Evolutionary conservation across 1,140 invertebrate genomes (phyloP).

Genomic region (Drosophila nigrodunni): DNA sequence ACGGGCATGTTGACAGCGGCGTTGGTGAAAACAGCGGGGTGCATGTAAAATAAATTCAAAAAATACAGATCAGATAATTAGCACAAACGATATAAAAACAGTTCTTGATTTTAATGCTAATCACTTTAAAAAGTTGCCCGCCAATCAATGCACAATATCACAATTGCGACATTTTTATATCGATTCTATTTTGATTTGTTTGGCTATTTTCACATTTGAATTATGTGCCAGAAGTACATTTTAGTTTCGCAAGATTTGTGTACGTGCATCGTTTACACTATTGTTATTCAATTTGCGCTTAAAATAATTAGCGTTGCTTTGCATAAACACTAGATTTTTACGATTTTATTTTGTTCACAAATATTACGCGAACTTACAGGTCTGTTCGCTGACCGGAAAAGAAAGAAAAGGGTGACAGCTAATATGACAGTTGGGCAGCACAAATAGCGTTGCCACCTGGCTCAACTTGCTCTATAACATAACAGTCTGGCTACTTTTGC

Average conservation of each 20-base stretch:
- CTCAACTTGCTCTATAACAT: background rate
- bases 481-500: constrained; percentile 1
- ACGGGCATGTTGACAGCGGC: constrained; percentile 1
- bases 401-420: constrained; percentile 76
- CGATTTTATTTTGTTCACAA: constrained; percentile 54
- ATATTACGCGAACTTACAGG: constrained; percentile 70
- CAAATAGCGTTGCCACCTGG: constrained; percentile 1
- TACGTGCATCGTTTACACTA: constrained; percentile 7
- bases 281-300: constrained; percentile 20
- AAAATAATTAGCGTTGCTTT: constrained; percentile 23
- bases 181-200: constrained; percentile 40
- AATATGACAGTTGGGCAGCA: constrained; percentile 25
- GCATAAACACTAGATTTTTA: constrained; percentile 41
- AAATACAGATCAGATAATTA: constrained; percentile 33
- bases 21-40: constrained; percentile 4
- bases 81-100: constrained; percentile 15
- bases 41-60: constrained; percentile 39
- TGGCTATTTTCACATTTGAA: constrained; percentile 11
- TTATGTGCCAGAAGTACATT: background rate
- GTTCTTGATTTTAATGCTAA: background rate
- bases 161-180: background rate
- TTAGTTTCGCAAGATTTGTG: constrained; percentile 17
- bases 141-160: constrained; percentile 2
- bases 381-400: constrained; percentile 83
- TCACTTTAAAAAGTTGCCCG: background rate